Evolutionary conservation across 2,797 vertebrate genomes (phyloP).

Genomic region (Molothrus ater): DNA sequence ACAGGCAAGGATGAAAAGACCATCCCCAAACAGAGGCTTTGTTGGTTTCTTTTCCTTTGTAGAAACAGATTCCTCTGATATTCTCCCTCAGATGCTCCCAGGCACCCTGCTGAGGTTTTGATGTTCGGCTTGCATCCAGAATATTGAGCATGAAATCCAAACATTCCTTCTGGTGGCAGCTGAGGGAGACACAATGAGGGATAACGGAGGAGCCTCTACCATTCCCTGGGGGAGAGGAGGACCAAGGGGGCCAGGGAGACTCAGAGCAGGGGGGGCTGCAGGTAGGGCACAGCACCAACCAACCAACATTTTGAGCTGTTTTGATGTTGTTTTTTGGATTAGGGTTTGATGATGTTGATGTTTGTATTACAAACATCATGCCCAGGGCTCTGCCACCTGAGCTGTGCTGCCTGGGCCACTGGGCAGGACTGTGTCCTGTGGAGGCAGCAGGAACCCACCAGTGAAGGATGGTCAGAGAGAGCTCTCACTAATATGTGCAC

Average conservation of each 20-base stretch:
- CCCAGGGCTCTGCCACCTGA: not conserved
- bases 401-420: not conserved
- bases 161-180: constrained; percentile 59
- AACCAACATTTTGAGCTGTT: not conserved
- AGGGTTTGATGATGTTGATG: not conserved
- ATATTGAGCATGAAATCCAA: constrained; percentile 74
- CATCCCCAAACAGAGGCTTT: constrained; percentile 15
- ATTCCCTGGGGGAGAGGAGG: not conserved
- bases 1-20: constrained; percentile 22
- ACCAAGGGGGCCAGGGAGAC: not conserved
- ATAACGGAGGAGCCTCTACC: accelerated
- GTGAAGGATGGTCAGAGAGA: not conserved
- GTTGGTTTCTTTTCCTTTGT: constrained; percentile 38
- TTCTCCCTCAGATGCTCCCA: constrained; percentile 53
- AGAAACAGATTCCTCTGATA: constrained; percentile 59
- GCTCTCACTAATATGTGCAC: not conserved
- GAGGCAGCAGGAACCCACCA: not conserved
- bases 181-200: constrained; percentile 49
- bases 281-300: not conserved
- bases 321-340: not conserved
- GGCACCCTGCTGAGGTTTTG: constrained; percentile 72
- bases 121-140: constrained; percentile 68
- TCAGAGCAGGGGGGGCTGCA: not conserved
- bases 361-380: not conserved
- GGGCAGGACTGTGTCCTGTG: not conserved